Evolutionary conservation across 2,888 invertebrate genomes (phyloP).

Genomic region (Phortica magna): DNA sequence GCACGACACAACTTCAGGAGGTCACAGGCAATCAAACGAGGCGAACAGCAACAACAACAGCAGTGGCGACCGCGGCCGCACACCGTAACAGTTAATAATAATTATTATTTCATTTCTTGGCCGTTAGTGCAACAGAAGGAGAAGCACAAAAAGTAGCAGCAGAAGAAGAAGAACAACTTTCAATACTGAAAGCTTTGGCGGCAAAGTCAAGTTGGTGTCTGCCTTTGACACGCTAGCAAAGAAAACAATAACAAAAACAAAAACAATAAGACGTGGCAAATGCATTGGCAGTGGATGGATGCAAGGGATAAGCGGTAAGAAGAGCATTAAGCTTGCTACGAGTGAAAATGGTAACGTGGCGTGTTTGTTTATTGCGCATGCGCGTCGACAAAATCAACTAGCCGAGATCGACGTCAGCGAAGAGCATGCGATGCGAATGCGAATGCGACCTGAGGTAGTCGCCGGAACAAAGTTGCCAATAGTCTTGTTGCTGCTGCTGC

Average conservation of each 20-base stretch:
- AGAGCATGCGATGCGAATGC: not conserved
- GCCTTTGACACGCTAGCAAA: constrained; percentile 10
- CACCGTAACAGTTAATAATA: constrained; percentile 72
- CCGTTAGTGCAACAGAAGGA: not conserved
- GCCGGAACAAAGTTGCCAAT: not conserved
- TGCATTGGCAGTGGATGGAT: not conserved
- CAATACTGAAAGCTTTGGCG: not conserved
- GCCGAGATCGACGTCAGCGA: constrained; percentile 15
- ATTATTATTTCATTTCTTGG: constrained; percentile 73
- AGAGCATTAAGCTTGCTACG: not conserved
- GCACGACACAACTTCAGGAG: constrained; percentile 63
- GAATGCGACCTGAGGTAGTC: constrained; percentile 17
- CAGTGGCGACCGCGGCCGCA: constrained; percentile 38
- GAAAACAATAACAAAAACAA: constrained; percentile 5
- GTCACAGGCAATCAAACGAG: constrained; percentile 74
- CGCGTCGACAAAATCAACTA: constrained; percentile 60
- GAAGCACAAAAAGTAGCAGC: not conserved
- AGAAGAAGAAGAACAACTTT: not conserved
- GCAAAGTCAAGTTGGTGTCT: constrained; percentile 5
- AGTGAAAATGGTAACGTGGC: constrained; percentile 67
- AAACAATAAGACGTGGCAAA: constrained; percentile 15
- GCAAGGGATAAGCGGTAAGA: not conserved
- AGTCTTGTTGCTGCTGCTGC: constrained; percentile 23
- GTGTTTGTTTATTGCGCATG: constrained; percentile 74
- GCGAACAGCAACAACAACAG: constrained; percentile 23